Percentiles rank a stretch among this genome's conserved stretches.
phyloP scores from a whole-genome alignment of 2,888 invertebrate genomes.

The Amphipoea oculea region DNA sequence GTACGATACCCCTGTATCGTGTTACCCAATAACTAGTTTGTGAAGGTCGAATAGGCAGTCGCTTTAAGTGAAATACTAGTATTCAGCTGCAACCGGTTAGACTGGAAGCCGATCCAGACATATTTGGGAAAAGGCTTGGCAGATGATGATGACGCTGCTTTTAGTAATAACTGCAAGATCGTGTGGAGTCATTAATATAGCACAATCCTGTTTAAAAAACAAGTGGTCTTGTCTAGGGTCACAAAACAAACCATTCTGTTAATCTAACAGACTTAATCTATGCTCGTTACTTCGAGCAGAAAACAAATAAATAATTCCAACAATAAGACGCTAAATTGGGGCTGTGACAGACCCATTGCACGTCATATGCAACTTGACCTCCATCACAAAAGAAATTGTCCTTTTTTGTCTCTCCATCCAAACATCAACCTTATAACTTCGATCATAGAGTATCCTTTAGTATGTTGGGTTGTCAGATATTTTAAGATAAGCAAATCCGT shows the following conservation, averaged over 20 bases:
- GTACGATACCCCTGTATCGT: no score
- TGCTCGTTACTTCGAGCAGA: slow-evolving; percentile 55
- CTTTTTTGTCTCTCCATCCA: slow-evolving; percentile 6
- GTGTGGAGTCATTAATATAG: not conserved
- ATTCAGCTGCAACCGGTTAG: not conserved
- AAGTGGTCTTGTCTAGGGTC: not conserved
- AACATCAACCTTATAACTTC: slow-evolving; percentile 19
- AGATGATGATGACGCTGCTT: not conserved
- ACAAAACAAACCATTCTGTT: not conserved
- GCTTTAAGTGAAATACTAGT: not conserved
- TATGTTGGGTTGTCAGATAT: slow-evolving; percentile 12
- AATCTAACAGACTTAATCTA: slow-evolving; percentile 30
- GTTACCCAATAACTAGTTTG: not conserved
- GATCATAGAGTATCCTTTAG: not conserved
- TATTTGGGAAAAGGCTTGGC: not conserved
- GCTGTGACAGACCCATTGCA: slow-evolving; percentile 69
- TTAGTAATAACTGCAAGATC: not conserved
- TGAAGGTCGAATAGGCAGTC: not conserved
- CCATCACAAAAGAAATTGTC: slow-evolving; percentile 51
- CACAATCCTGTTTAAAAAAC: not conserved
- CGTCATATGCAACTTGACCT: slow-evolving; percentile 73
- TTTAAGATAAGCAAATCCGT: slow-evolving; percentile 60
- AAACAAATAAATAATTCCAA: slow-evolving; percentile 78
- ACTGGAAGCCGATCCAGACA: not conserved
- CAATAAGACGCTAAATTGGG: slow-evolving; percentile 75